Evolutionary conservation across 2,888 invertebrate genomes (phyloP), one percentile per base, ranked within the genome.

Genomic region (Sinotaia quadrata): DNA sequence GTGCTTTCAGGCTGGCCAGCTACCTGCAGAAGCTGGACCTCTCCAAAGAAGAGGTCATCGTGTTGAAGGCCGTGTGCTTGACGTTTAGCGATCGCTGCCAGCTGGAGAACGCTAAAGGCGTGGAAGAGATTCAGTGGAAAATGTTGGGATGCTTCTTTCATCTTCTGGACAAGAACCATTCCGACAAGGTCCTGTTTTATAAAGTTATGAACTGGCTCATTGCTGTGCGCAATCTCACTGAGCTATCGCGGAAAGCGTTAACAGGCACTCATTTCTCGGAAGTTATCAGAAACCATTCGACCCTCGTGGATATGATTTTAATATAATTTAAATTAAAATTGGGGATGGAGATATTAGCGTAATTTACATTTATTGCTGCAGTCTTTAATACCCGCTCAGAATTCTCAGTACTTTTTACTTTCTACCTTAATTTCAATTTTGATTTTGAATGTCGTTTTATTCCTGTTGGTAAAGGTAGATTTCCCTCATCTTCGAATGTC

Each of bases 61-160:
- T 65, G 0, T 44, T 65, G 37, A 65, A 65, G 27, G 65, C 56
- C 24, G 44, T 65, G 21, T 65, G 65, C 24, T 34, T 65, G 44
- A 65, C 65, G 0, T 65, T 65, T 24, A 21, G 18, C n/a, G 65
- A 65, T 44, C n/a, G 65, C 29, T 56, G 65, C 24, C 33, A 12
- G 2, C 24, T 65, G 56, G 56, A 65, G 21, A 47, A 44, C 4
- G 24, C 21, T 12, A 52, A 10, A 7, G 15, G 31, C 41, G 65
- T 65, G 47, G 65, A 65, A n/a, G 65, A 65, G 41, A 56, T 65
- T 34, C 65, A 65, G 56, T 54, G 41, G 65, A 54, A n/a, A 33
- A 56, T 65, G 65, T 27, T 56, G 33, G 44, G 41, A 56, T 65
- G 65, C 33, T 44, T 65, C 15, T n/a, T 54, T n/a, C 29, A 41